phyloP scores from a whole-genome alignment of 2,797 vertebrate genomes.

The Enteromius thamalakanensis region DNA sequence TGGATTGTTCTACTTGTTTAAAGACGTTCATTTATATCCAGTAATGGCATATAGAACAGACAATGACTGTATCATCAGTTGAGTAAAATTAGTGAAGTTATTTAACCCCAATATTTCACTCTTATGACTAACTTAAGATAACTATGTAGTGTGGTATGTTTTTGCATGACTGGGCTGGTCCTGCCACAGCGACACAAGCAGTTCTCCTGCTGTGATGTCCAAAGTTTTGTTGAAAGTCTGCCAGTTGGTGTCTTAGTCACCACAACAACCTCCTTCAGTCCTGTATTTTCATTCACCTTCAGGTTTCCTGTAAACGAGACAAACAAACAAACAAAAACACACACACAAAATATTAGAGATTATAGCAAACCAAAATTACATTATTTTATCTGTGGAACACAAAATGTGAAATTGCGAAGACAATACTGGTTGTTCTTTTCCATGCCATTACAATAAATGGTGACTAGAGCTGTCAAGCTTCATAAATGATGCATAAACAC shows the following conservation, averaged over 20 bases:
- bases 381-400: background rate
- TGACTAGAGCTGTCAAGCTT: background rate
- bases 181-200: slow-evolving; percentile 67
- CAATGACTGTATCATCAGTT: background rate
- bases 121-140: background rate
- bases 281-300: background rate
- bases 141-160: background rate
- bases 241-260: slow-evolving; percentile 49
- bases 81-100: background rate
- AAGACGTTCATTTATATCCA: background rate
- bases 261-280: background rate
- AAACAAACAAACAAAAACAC: too few species aligned
- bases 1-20: background rate
- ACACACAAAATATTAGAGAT: background rate
- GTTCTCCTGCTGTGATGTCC: slow-evolving; percentile 74
- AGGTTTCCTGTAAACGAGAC: slow-evolving; percentile 54
- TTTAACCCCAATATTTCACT: background rate
- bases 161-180: background rate
- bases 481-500: background rate
- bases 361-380: background rate
- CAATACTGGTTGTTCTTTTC: background rate
- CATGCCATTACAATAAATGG: background rate
- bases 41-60: background rate
- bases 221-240: slow-evolving; percentile 56
- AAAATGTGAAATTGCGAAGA: background rate